These are phyloP conservation scores for Nerophis lumbriciformis DNA, from an alignment of 2,113 vertebrate genomes.

Conservation along the genomic window DNA sequence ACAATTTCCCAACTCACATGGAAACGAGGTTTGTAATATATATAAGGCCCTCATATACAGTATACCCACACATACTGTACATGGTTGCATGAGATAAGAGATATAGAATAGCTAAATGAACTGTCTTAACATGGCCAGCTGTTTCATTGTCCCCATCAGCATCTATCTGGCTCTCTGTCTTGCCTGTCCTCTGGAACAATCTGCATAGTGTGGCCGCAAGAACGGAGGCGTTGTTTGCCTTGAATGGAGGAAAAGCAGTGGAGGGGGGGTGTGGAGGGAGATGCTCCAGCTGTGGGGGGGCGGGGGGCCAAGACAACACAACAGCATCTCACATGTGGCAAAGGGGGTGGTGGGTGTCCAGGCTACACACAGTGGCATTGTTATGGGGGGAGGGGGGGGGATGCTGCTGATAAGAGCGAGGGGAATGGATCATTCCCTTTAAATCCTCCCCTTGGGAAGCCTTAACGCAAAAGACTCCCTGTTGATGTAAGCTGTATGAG, in stretches of 20 bases:
- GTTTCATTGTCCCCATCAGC: constrained; percentile 73
- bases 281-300: constrained; percentile 77
- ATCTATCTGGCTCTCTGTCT: constrained; percentile 69
- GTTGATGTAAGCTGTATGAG: constrained; percentile 24
- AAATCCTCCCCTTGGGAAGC: constrained; percentile 45
- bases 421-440: constrained; percentile 64
- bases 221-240: constrained; percentile 73
- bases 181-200: constrained; percentile 72
- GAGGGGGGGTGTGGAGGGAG: constrained; percentile 63
- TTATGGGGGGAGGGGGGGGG: constrained; percentile 57
- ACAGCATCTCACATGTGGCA: constrained; percentile 72
- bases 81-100: constrained; percentile 44
- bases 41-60: background rate
- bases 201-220: constrained; percentile 70
- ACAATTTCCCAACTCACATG: too few species aligned
- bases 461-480: constrained; percentile 43
- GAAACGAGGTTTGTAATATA: too few species aligned
- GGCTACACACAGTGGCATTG: constrained; percentile 66
- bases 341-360: constrained; percentile 33
- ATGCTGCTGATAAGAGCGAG: constrained; percentile 64
- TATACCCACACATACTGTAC: constrained; percentile 4
- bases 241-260: constrained; percentile 69
- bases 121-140: constrained; percentile 72
- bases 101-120: constrained; percentile 65
- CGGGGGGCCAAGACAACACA: constrained; percentile 71